Evolutionary conservation across 2,888 invertebrate species (phyloP), one percentile per base, ranked within the genome.

Genomic region (Tiliacea aurago): DNA sequence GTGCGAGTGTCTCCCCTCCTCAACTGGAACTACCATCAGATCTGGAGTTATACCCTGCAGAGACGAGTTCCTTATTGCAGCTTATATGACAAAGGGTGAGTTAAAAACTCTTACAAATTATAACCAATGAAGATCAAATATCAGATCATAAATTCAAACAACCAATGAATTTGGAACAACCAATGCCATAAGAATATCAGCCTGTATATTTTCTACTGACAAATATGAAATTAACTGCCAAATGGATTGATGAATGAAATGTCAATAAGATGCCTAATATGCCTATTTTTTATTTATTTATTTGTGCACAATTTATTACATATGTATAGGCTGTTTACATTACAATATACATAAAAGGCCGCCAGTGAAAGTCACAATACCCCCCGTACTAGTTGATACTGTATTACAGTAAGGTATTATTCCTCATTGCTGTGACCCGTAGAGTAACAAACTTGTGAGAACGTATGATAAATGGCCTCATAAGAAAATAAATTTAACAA

Each of bases 1-100:
- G 97, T 99, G 97, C 96, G 99, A 63, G 98, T 99, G 7, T 98
- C 97, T 89, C 99, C 99, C 0, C 94, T 99, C 23, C 95, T 99
- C n/a, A 97, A 99, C 87, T 99, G 99, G 99, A 97, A 97, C 15
- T 99, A 99, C 92, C 97, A 97, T 43, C 98, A 99, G 90, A 97
- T 99, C 76, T 99, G 99, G 99, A 97, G 97, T 72, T 99, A 99
- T 90, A 96, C 99, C 9, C 94, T 98, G 37, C 96, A 97, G 59
- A 97, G 98, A 68, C 96, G 97, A 76, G 97, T 99, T 72, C 98
- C 99, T 37, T 99, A 99, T 91, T 99, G 99, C 92, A 96, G 97
- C 51, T 96, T 99, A 0, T 99, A 99, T 92, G 98, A 99, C 91
- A 94, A 97, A 90, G 99, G 99, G 96, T 98, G 95, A 95, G 95